phyloP scores from a whole-genome alignment of 2,888 invertebrate genomes.

The Seira ritae region DNA sequence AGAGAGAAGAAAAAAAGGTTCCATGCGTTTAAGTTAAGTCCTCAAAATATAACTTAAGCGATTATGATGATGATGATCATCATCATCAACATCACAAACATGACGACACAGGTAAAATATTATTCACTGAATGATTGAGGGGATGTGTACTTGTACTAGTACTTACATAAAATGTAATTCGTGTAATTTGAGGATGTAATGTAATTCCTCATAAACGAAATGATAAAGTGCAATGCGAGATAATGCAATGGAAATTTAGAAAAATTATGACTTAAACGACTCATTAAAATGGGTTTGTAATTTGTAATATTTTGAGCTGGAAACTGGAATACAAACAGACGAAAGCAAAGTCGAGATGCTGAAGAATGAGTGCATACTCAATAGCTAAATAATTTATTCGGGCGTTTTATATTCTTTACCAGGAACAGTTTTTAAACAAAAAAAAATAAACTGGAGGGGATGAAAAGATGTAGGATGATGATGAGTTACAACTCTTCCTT shows the following conservation, averaged over 20 bases:
- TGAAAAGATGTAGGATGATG: constrained; percentile 34
- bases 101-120: not conserved
- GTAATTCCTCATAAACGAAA: no score
- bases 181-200: no score
- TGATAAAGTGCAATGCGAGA: no score
- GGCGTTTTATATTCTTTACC: no score
- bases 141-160: no score
- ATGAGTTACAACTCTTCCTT: constrained; percentile 45
- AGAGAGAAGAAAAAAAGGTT: not conserved
- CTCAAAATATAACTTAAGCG: not conserved
- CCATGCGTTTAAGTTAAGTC: no score
- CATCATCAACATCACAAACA: no score
- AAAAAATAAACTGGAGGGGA: constrained; percentile 1
- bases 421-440: constrained; percentile 26
- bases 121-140: not conserved
- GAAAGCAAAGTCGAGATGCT: not conserved
- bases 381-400: no score
- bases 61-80: not conserved
- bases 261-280: not conserved
- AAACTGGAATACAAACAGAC: not conserved
- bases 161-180: no score
- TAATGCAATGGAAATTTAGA: not conserved
- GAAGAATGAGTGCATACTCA: no score
- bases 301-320: not conserved
- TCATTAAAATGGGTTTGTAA: not conserved